Conservation (phyloP, 2,888 invertebrate species). For the Sisyra terminalis region DNA sequence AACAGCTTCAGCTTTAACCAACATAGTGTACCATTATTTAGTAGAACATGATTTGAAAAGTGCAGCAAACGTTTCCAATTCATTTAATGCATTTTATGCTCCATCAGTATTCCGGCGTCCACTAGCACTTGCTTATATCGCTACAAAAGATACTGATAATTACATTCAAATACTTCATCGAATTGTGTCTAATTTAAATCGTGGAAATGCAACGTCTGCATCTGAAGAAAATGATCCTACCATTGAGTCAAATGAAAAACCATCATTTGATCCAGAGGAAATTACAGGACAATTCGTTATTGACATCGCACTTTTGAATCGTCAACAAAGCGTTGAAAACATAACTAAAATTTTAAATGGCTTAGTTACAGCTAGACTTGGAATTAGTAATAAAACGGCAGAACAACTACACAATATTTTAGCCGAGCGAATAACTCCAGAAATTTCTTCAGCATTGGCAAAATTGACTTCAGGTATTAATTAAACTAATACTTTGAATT, state of each 20-base stretch:
- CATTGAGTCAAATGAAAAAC: slow-evolving; percentile 19
- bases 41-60: slow-evolving; percentile 35
- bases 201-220: slow-evolving; percentile 16
- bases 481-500: slow-evolving; percentile 17
- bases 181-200: slow-evolving; percentile 28
- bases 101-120: slow-evolving; percentile 35
- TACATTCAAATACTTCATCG: slow-evolving; percentile 42
- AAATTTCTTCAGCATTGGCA: slow-evolving; percentile 41
- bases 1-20: slow-evolving; percentile 35
- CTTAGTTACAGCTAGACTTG: slow-evolving; percentile 45
- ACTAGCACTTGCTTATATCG: slow-evolving; percentile 37
- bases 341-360: slow-evolving; percentile 33
- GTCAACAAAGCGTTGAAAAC: slow-evolving; percentile 25
- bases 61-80: slow-evolving; percentile 45
- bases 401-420: slow-evolving; percentile 44
- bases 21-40: slow-evolving; percentile 41
- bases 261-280: slow-evolving; percentile 22
- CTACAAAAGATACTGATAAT: slow-evolving; percentile 41
- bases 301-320: slow-evolving; percentile 30
- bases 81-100: slow-evolving; percentile 39
- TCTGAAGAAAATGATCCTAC: slow-evolving; percentile 13
- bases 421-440: slow-evolving; percentile 45
- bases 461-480: slow-evolving; percentile 40
- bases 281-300: slow-evolving; percentile 37
- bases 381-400: slow-evolving; percentile 42